Evolutionary conservation across 2,888 invertebrate species (phyloP), one percentile per base, ranked within the genome.

Genomic region (Lydus trimaculatus): DNA sequence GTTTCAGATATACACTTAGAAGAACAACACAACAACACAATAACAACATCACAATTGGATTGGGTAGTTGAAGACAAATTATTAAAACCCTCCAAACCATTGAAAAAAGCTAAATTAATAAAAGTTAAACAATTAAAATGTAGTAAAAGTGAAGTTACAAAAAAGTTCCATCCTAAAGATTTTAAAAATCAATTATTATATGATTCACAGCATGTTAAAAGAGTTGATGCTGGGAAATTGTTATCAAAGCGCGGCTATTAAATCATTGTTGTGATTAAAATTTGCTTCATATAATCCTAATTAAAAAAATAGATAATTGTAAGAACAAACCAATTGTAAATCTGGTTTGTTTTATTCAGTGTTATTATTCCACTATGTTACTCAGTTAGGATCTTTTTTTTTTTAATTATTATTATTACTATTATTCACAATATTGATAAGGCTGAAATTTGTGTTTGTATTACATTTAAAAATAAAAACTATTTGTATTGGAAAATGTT

Each of bases 161-260:
- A 71, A 8, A 76, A 76, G 67, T 31, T 74, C n/a, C 78, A 79
- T 66, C 72, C 78, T 7, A 83, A 82, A 72, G 83, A 84, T 78
- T 83, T 83, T 72, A 83, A 79, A 75, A 82, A 78, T 72, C 75
- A 75, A 68, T 79, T 80, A 78, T 70, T 83, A 20, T 78, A 79
- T 52, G 76, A 80, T 76, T 60, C 78, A n/a, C 70, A 69, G 2
- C 72, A 82, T 25, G 76, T 79, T 17, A 78, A 73, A 43, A 76
- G 82, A 43, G 73, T 80, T 58, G 78, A 78, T 39, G 77, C 79
- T 8, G 78, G 76, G 60, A 75, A 65, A 15, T 71, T 81, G 8
- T 72, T 81, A 8, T 6, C 7, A 4, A 61, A 61, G 4, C n/a
- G 33, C 23, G 25, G 17, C 61, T 31, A 15, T 61, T 61, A 36